These are phyloP conservation scores for Blennius ocellaris DNA, from an alignment of 2,113 vertebrate genomes.

Conservation along the genomic window DNA sequence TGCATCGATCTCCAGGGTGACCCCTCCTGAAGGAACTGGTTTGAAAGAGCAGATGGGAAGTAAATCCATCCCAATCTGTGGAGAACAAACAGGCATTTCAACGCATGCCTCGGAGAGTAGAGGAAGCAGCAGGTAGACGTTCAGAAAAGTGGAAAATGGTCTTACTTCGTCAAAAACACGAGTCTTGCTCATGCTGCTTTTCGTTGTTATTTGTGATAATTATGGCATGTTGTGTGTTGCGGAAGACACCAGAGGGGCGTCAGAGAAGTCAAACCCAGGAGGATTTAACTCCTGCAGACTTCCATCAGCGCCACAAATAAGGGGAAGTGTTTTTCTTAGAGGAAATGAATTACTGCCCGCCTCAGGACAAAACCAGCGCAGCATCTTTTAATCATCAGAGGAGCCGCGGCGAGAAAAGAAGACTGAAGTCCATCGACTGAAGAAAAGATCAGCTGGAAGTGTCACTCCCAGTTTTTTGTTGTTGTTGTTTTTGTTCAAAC, in stretches of 20 bases:
- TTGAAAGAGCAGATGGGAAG: constrained; percentile 39
- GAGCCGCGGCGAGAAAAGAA: constrained; percentile 27
- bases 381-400: constrained; percentile 63
- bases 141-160: constrained; percentile 1
- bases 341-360: constrained; percentile 42
- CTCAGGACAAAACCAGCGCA: constrained; percentile 46
- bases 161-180: constrained; percentile 1
- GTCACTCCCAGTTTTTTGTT: constrained; percentile 4
- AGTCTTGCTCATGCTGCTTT: background rate
- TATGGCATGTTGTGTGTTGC: constrained; percentile 1
- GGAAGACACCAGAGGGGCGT: background rate
- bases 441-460: constrained; percentile 40
- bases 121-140: background rate
- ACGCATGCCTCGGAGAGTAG: constrained; percentile 13
- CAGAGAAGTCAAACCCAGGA: constrained; percentile 15
- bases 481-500: background rate
- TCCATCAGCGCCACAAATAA: constrained; percentile 4
- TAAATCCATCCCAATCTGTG: constrained; percentile 30
- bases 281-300: constrained; percentile 20
- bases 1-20: constrained; percentile 50
- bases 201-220: constrained; percentile 31
- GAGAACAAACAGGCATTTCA: constrained; percentile 30
- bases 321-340: constrained; percentile 38
- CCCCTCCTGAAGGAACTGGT: constrained; percentile 51
- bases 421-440: constrained; percentile 36